Evolutionary conservation across 2,797 vertebrate genomes (phyloP), one percentile per base, ranked within the genome.

Genomic region (Coranthus polyacanthus): DNA sequence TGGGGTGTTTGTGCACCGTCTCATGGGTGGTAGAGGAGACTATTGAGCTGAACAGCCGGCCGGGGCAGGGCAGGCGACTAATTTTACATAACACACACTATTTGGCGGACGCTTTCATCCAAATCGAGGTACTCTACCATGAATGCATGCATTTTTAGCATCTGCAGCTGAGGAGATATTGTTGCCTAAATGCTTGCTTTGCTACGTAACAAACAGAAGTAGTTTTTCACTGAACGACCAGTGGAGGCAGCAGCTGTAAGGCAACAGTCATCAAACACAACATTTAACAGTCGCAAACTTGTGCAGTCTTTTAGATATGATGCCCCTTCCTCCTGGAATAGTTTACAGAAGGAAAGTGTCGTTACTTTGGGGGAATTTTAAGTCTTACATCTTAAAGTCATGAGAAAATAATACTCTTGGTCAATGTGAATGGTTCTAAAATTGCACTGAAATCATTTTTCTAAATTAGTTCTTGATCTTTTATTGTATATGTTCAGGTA

Each of bases 21-120:
- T 87, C 72, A 63, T 67, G 82, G 79, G 56, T 62, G 67, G 75
- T 55, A 52, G 68, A 79, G 79, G 78, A 82, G 75, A 76, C 46
- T 38, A 66, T 36, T 75, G 71, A 73, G 77, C 72, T 61, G 67
- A 69, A 61, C 61, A 71, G 69, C 52, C 34, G 34, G 61, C 22
- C 37, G 5, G n/a, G 52, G 42, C 42, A 52, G 59, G 64, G 55
- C 39, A 45, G 58, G 54, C 49, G 12, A 39, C 72, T 79, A 9
- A 71, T 83, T 87, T 76, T 66, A 76, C 70, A 79, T 36, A 78
- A 82, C 67, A 62, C n/a, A 60, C 54, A 39, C 26, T 60, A 53
- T 75, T 80, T 82, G 56, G 24, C 15, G 16, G 58, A 55, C 0
- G 18, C 55, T 78, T 79, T 41, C 38, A 70, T 68, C 72, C 24